These are phyloP conservation scores for Lasioglossum baleicum DNA, from an alignment of 1,140 invertebrate genomes.

Conservation along the genomic window DNA sequence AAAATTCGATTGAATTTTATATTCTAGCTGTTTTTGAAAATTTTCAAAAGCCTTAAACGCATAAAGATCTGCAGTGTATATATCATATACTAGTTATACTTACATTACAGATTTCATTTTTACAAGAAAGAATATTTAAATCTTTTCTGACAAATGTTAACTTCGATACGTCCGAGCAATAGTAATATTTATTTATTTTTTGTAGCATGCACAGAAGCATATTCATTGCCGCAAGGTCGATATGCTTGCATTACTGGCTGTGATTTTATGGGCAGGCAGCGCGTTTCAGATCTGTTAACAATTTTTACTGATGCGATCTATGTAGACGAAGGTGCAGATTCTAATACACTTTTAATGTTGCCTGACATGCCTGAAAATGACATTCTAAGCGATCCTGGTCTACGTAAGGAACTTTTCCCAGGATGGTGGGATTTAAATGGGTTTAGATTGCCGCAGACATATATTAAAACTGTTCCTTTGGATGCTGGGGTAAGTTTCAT, in stretches of 20 bases:
- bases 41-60: too few species aligned
- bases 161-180: neutral
- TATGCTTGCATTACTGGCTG: conserved; percentile 75
- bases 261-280: conserved; percentile 73
- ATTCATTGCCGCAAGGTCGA: conserved; percentile 66
- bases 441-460: conserved; percentile 77
- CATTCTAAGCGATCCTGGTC: conserved; percentile 74
- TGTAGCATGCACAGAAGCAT: conserved; percentile 77
- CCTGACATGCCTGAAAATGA: conserved; percentile 75
- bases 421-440: conserved; percentile 76
- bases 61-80: too few species aligned
- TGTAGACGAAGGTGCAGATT: conserved; percentile 68
- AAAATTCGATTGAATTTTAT: too few species aligned
- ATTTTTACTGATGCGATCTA: conserved; percentile 68
- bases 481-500: conserved; percentile 69
- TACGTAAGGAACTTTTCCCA: conserved; percentile 74
- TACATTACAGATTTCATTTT: neutral
- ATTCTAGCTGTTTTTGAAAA: too few species aligned
- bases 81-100: too few species aligned
- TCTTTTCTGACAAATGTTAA: neutral
- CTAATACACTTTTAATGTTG: conserved; percentile 70
- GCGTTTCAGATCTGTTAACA: conserved; percentile 65
- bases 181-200: conserved; percentile 37
- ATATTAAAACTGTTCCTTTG: conserved; percentile 76
- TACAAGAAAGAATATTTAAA: too few species aligned